Evolutionary conservation across 1,140 invertebrate genomes (phyloP).

Genomic region (Rhopalosiphum maidis): DNA sequence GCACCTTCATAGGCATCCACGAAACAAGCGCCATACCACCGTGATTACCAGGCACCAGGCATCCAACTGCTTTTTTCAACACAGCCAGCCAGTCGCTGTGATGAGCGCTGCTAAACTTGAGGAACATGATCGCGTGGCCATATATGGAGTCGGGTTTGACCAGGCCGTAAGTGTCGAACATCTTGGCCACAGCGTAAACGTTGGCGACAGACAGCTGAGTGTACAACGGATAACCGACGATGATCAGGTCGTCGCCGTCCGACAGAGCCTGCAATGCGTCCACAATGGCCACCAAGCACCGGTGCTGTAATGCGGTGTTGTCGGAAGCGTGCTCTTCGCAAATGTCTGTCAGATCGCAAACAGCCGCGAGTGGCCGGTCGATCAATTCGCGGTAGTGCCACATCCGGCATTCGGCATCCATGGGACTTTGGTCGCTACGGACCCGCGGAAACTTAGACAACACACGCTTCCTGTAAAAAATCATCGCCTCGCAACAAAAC

Average conservation of each 20-base stretch:
- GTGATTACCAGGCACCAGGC: background rate
- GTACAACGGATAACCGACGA: slow-evolving; percentile 32
- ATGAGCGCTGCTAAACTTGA: background rate
- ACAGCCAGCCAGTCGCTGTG: background rate
- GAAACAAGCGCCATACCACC: background rate
- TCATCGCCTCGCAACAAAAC: slow-evolving; percentile 1
- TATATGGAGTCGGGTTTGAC: background rate
- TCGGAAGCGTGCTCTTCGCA: background rate
- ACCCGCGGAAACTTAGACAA: background rate
- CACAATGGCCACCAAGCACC: background rate
- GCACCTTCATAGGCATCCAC: slow-evolving; percentile 14
- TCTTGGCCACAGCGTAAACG: slow-evolving; percentile 13
- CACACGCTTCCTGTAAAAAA: background rate
- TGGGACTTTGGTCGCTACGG: too few species aligned
- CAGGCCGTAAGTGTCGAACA: slow-evolving; percentile 11
- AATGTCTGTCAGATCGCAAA: slow-evolving; percentile 34
- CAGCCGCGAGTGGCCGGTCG: too few species aligned
- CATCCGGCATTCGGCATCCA: background rate
- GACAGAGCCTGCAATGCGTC: background rate
- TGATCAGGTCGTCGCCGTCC: background rate
- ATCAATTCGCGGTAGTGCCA: background rate
- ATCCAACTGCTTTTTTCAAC: background rate
- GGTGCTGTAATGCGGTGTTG: background rate
- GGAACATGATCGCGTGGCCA: background rate
- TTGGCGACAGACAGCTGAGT: slow-evolving; percentile 4